Percentiles rank a stretch among this genome's conserved stretches.
Conservation (phyloP, 2,888 invertebrate genomes). For the Anthrax anthrax region DNA sequence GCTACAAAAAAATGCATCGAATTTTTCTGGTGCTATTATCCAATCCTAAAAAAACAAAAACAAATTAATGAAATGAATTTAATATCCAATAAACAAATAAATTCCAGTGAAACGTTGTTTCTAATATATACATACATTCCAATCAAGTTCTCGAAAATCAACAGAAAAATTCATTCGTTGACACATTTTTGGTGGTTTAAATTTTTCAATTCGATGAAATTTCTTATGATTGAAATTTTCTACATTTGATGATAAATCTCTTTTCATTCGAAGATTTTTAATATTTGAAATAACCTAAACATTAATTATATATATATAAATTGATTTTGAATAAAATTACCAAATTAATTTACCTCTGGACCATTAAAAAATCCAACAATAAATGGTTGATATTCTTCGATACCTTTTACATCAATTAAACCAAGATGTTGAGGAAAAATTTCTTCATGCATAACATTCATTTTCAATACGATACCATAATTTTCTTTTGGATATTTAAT, state of each 20-base stretch:
- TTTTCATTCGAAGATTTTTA: neutral
- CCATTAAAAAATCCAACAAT: slow-evolving; percentile 77
- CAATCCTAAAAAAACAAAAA: slow-evolving; percentile 50
- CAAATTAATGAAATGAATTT: no score
- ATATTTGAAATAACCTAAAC: neutral
- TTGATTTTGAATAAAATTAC: no score
- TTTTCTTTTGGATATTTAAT: slow-evolving; percentile 60
- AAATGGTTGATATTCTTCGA: slow-evolving; percentile 73
- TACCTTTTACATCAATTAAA: slow-evolving; percentile 53
- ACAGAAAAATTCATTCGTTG: slow-evolving; percentile 80
- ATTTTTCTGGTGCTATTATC: slow-evolving; percentile 92
- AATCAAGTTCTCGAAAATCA: slow-evolving; percentile 73
- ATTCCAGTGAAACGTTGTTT: neutral
- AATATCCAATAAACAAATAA: slow-evolving; percentile 1
- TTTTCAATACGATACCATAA: slow-evolving; percentile 61
- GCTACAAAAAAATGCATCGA: slow-evolving; percentile 82
- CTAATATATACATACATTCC: slow-evolving; percentile 46
- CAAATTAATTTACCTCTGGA: slow-evolving; percentile 37
- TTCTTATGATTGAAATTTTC: neutral
- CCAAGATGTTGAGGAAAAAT: slow-evolving; percentile 66
- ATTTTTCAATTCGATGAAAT: neutral
- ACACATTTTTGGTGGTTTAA: slow-evolving; percentile 47
- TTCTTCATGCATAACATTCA: slow-evolving; percentile 29
- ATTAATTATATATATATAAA: no score
- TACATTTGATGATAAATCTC: neutral